Evolutionary conservation across 2,113 vertebrate species (phyloP).

Genomic region (Mionectes macconnelli): DNA sequence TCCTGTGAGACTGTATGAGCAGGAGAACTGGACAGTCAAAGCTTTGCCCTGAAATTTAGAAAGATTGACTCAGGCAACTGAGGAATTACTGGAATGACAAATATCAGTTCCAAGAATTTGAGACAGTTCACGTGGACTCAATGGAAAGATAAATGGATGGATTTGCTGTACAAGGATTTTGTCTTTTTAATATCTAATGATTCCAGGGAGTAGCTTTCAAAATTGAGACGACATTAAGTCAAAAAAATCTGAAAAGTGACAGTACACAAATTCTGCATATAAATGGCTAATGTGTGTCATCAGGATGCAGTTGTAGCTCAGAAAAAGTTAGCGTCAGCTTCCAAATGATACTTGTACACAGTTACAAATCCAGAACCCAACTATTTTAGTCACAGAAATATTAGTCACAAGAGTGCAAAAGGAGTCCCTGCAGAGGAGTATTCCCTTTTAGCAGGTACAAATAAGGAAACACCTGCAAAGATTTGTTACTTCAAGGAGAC

Average conservation of each 20-base stretch:
- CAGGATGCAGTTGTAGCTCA: conserved; percentile 68
- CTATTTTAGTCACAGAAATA: conserved; percentile 68
- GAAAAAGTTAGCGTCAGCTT: conserved; percentile 62
- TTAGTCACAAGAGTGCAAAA: conserved; percentile 78
- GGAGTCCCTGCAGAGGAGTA: conserved; percentile 74
- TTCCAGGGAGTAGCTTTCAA: conserved; percentile 47
- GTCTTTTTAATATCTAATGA: neutral
- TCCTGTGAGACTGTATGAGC: conserved; percentile 48
- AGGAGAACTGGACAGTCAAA: conserved; percentile 52
- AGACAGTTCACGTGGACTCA: neutral
- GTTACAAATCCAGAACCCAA: conserved; percentile 67
- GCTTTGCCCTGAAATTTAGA: conserved; percentile 58
- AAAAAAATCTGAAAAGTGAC: conserved; percentile 28
- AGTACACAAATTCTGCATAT: conserved; percentile 28
- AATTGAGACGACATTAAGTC: conserved; percentile 5
- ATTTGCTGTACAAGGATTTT: neutral
- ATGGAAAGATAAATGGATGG: neutral
- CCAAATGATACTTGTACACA: conserved; percentile 55
- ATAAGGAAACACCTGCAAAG: conserved; percentile 71
- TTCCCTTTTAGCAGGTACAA: conserved; percentile 74
- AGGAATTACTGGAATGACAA: conserved; percentile 46
- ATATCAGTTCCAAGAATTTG: neutral
- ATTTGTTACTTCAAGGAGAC: conserved; percentile 76
- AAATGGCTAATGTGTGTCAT: conserved; percentile 59
- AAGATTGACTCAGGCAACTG: conserved; percentile 19